Percentiles rank a stretch among this genome's conserved stretches.
Evolutionary conservation across 2,113 vertebrate species (phyloP).

Genomic region (Menura novaehollandiae): DNA sequence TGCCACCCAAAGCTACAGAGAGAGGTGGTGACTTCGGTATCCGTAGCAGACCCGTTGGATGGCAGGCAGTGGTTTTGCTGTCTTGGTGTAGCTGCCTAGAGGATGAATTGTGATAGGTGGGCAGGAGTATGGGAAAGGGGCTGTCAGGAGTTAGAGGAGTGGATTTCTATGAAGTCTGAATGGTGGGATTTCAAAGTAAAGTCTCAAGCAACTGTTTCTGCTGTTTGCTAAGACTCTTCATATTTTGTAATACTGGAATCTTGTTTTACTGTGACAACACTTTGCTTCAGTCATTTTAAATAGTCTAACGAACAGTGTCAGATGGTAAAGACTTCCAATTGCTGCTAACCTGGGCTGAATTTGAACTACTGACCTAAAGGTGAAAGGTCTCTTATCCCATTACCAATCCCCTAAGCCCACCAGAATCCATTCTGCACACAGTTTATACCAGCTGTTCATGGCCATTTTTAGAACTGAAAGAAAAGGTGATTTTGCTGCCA

Average conservation of each 20-base stretch:
- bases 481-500: conserved; percentile 63
- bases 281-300: conserved; percentile 40
- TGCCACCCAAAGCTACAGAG: background rate
- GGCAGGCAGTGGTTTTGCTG: background rate
- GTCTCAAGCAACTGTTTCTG: background rate
- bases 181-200: background rate
- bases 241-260: conserved; percentile 23
- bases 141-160: background rate
- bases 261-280: conserved; percentile 39
- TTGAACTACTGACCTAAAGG: conserved; percentile 61
- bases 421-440: conserved; percentile 59
- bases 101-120: background rate
- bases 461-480: conserved; percentile 35
- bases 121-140: background rate
- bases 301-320: conserved; percentile 51
- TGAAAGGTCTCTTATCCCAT: conserved; percentile 69
- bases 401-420: conserved; percentile 51
- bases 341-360: conserved; percentile 60
- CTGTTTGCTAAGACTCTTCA: background rate
- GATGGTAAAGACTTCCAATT: conserved; percentile 60
- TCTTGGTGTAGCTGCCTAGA: background rate
- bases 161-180: background rate
- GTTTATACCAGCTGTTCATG: conserved; percentile 59
- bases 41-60: background rate
- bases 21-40: background rate